phyloP scores from a whole-genome alignment of 2,797 vertebrate genomes.

The Uromys caudimaculatus region DNA sequence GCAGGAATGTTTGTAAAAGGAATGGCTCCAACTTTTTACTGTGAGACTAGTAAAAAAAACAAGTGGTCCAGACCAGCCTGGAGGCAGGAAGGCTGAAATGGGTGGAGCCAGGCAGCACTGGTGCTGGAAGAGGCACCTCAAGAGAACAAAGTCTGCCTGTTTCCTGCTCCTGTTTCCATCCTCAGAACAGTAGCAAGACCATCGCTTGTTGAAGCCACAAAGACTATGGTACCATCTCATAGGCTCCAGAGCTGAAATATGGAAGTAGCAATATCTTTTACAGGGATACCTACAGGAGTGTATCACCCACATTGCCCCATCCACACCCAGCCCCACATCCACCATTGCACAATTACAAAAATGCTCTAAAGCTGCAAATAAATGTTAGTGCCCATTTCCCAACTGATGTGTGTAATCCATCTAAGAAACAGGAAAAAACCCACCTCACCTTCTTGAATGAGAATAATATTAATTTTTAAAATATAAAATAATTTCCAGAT shows the following conservation, averaged over 20 bases:
- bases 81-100: too few species aligned
- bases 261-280: background rate
- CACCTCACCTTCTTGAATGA: background rate
- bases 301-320: background rate
- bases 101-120: too few species aligned
- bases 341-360: background rate
- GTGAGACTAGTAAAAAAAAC: background rate
- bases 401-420: background rate
- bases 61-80: background rate
- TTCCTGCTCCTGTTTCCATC: background rate
- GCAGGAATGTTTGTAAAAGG: background rate
- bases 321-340: background rate
- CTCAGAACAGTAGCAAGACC: background rate
- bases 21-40: background rate
- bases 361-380: too few species aligned
- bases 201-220: background rate
- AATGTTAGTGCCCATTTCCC: background rate
- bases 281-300: accelerated
- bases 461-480: conserved; percentile 57
- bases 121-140: background rate
- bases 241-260: background rate
- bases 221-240: background rate
- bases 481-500: conserved; percentile 49
- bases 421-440: background rate
- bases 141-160: accelerated